Base-by-base conservation (phyloP, 2,797 vertebrate genomes). In the Gallinago nigripennis region DNA sequence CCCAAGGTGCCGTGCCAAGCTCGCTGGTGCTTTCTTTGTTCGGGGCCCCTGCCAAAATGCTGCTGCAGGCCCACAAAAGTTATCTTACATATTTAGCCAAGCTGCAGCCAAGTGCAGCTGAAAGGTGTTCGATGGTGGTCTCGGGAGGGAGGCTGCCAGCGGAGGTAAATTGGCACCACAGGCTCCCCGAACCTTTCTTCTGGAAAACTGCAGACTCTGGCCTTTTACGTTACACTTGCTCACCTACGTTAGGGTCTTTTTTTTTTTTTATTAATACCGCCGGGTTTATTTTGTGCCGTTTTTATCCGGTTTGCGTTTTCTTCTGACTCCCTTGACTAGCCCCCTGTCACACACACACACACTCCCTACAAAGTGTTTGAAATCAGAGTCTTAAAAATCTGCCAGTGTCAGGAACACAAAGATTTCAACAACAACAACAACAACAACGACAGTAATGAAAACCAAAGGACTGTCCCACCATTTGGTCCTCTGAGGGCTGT, bases 111-210 rank as follows among this genome's bases (percentile, higher is more conserved):
- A 92, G 50, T 41, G 86, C 91, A 86, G 89, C 89, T 95, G 94
- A 95, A 92, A 93, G 82, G 89, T 76, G 82, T 69, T 93, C 3
- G 82, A 82, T 95, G 96, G 96, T 96, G 95, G 96, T 96, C 96
- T 94, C 27, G 3, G 90, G 54, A 39, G 83, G 84, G 81, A 89
- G 83, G 75, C 90, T 94, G 94, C 71, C 69, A 61, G 63, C 4
- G 10, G 82, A 94, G 82, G 69, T 50, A 77, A 68, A 72, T 2
- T 20, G 83, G 86, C 91, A 87, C 92, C 72, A 75, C 48, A 48
- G 69, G 16, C 69, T 77, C 45, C 79, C 37, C 2, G 2, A 78
- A 70, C 63, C 94, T 80, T 95, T 90, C 57, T 91, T 77, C 68
- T 86, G 69, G 48, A 81, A 89, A 92, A 76, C 64, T 90, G 94